These are phyloP conservation scores for Ginglymostoma cirratum DNA, from an alignment of 2,113 vertebrate species.

Conservation along the genomic window DNA sequence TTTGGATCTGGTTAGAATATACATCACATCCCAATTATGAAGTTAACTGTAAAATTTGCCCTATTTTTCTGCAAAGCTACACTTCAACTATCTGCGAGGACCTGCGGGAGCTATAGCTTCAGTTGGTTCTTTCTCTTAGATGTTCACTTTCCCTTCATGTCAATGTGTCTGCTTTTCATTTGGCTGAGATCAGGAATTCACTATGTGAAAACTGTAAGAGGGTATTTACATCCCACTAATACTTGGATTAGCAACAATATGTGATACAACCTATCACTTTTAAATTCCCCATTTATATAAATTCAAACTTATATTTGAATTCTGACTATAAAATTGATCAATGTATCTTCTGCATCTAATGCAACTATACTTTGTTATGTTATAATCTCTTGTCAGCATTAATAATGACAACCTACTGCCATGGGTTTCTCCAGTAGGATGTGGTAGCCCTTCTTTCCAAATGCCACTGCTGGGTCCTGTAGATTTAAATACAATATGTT, in stretches of 20 bases:
- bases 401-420: slow-evolving; percentile 59
- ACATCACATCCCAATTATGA: background rate
- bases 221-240: background rate
- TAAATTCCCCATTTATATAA: slow-evolving; percentile 10
- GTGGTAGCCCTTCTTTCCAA: slow-evolving; percentile 68
- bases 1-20: background rate
- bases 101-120: background rate
- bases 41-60: background rate
- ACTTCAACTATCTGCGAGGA: background rate
- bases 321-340: background rate
- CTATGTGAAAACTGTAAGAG: background rate
- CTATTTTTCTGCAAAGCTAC: background rate
- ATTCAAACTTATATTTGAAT: background rate
- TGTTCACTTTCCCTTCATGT: background rate
- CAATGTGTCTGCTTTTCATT: background rate
- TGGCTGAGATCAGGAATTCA: slow-evolving; percentile 8
- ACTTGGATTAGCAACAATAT: background rate
- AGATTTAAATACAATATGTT: slow-evolving; percentile 8
- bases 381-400: background rate
- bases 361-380: background rate
- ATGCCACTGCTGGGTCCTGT: slow-evolving; percentile 68
- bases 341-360: background rate
- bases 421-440: slow-evolving; percentile 74
- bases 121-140: background rate
- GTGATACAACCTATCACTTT: background rate